These are phyloP conservation scores for Botia almorhae DNA, from an alignment of 2,797 vertebrate species.

Conservation along the genomic window DNA sequence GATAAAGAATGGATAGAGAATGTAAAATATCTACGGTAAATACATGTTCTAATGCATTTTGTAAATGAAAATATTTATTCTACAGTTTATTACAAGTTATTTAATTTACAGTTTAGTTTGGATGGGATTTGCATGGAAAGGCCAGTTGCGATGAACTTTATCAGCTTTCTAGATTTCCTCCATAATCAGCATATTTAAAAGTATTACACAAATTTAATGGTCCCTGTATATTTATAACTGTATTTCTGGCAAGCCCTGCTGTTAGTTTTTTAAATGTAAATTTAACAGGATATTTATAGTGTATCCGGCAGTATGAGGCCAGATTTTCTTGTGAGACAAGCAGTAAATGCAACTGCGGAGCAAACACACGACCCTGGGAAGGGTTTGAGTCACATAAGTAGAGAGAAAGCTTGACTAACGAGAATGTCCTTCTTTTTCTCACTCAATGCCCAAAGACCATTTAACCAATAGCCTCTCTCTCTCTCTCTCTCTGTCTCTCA, in stretches of 20 bases:
- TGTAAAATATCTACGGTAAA: too few relatives aligned
- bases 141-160: too few relatives aligned
- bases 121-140: too few relatives aligned
- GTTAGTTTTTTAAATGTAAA: not conserved
- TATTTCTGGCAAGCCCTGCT: not conserved
- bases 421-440: not conserved
- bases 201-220: not conserved
- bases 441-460: not conserved
- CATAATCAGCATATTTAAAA: too few relatives aligned
- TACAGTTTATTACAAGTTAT: too few relatives aligned
- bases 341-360: too few relatives aligned
- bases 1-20: too few relatives aligned
- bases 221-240: not conserved
- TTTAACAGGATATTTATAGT: not conserved
- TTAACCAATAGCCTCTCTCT: not conserved
- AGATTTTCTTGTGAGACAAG: not conserved
- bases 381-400: slow-evolving; percentile 35
- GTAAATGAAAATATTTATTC: too few relatives aligned
- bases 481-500: not conserved
- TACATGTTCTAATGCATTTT: too few relatives aligned
- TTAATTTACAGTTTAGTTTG: too few relatives aligned
- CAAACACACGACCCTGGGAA: not conserved
- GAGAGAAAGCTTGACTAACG: not conserved
- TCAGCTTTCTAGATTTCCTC: too few relatives aligned
- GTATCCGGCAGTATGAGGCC: not conserved